Evolutionary conservation across 2,113 vertebrate genomes (phyloP), one percentile per base, ranked within the genome.

Genomic region (Antigone vipio): DNA sequence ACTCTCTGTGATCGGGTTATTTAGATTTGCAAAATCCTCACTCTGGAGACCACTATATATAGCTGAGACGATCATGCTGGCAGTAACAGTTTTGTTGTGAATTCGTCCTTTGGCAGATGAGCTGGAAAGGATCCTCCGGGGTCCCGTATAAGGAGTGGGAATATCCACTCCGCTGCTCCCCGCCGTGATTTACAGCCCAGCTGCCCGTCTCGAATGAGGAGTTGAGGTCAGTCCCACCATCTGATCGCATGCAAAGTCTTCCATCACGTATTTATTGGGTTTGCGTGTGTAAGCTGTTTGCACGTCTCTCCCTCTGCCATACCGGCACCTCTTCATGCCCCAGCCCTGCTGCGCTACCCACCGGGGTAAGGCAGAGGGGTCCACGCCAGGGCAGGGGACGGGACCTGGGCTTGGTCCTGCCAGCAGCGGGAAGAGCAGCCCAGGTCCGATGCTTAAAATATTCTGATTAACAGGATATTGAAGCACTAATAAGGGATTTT

Each of bases 231-330:
- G 32, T 21, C 32, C 76, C n/a, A 4, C 38, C 34, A 22, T 5
- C 22, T 5, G 4, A 11, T 30, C 3, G 3, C 53, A 2, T 6
- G 29, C 42, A 24, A 45, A 26, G 62, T 3, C 62, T 74, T 71
- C 66, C 35, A 44, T 45, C 52, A 5, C 19, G 0, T 22, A 6
- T 22, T 34, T 26, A 19, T n/a, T 22, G 56, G 27, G 4, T 44
- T 32, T 32, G 55, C 52, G 35, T 1, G 17, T 32, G 35, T 11
- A 6, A 66, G 26, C 10, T 9, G 1, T 34, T 56, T 23, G 12
- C 29, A 27, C 1, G 0, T 8, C 55, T 47, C n/a, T 26, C 49
- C 50, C 5, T 34, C 44, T 74, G 44, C 44, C 16, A 2, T 2
- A 2, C 3, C 6, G 38, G 40, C 30, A 5, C 8, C 55, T 68